phyloP scores from a whole-genome alignment of 2,113 vertebrate genomes.

The Hippolais icterina region DNA sequence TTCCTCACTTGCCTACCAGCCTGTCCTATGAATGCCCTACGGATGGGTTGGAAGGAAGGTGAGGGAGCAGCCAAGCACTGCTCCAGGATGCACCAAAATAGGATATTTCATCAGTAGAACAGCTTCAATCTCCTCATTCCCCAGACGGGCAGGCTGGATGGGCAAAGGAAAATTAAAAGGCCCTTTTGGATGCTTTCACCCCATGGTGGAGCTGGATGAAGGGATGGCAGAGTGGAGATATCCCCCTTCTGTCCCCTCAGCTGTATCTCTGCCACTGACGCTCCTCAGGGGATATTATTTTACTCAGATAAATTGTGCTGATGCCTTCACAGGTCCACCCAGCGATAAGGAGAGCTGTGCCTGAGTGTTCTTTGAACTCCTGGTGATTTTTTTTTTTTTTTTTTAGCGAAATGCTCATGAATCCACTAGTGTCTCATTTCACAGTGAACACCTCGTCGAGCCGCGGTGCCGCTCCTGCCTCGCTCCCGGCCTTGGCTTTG shows the following conservation, averaged over 20 bases:
- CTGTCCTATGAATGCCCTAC: background rate
- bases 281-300: background rate
- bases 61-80: background rate
- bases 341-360: fast-evolving
- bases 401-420: background rate
- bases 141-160: fast-evolving
- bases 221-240: no score
- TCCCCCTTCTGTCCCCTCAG: background rate
- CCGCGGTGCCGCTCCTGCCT: background rate
- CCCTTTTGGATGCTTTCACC: background rate
- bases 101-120: background rate
- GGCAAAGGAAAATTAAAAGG: background rate
- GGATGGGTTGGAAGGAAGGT: background rate
- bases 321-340: background rate
- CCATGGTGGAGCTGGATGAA: background rate
- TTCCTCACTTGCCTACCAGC: background rate
- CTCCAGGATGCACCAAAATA: background rate
- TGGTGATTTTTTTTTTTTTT: background rate
- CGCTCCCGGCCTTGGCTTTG: background rate
- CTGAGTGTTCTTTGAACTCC: background rate
- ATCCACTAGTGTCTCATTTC: background rate
- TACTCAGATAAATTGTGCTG: background rate
- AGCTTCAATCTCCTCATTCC: background rate
- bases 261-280: background rate
- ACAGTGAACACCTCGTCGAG: background rate